Evolutionary conservation across 2,113 vertebrate species (phyloP), one percentile per base, ranked within the genome.

Genomic region (Lanius ludovicianus): DNA sequence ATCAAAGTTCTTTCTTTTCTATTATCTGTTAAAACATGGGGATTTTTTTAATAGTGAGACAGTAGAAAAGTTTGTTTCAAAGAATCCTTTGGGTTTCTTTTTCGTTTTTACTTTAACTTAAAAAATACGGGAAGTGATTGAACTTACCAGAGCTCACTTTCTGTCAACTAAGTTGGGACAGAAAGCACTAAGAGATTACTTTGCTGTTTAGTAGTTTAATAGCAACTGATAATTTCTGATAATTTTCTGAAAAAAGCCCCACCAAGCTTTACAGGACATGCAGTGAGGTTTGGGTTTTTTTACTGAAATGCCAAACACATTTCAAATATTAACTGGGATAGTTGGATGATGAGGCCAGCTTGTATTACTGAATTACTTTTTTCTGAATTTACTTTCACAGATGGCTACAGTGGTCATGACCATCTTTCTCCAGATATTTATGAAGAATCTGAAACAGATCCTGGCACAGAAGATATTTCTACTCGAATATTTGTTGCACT

Each of bases 401-500:
- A 99, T 90, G 98, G 98, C 67, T 99, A 99, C 42, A 84, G 98
- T 28, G 98, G 98, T 27, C 98, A 96, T 5, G 98, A 98, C 69
- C 98, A 93, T 44, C 98, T 98, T 28, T 99, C 99, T 49, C 98
- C 98, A 4, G 99, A 99, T 44, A 98, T 98, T 91, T 99, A 99
- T 4, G 99, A 99, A 35, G 99, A 99, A 55, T 99, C 99, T 0
- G 99, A 99, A 93, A 98, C 98, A 1, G 98, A 98, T 65, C 97
- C 98, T 3, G 97, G 98, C 7, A 87, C 98, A 10, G 99, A 99
- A 23, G 99, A 99, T 83, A 68, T 98, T 93, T 97, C 98, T 1
- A 93, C 97, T 10, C 98, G 99, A 17, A 98, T 99, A 88, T 99
- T 99, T 76, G 99, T 99, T 95, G 99, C 99, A 23, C 98, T 99